Base-by-base conservation (phyloP, 1,140 invertebrate species). In the Magallana gigas region DNA sequence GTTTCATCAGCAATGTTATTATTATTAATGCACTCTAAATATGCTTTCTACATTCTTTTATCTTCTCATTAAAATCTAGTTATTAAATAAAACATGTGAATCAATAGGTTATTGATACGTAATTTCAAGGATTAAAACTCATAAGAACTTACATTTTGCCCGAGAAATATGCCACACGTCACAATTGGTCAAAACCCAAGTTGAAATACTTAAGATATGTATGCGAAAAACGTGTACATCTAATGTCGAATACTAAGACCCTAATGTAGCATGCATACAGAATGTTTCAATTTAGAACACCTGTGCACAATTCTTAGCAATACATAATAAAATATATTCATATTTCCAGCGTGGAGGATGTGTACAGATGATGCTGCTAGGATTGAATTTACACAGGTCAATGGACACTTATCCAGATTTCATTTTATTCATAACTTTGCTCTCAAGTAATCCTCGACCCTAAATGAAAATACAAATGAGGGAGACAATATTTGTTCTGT, bases 281-380 rank as follows among this genome's bases (percentile, higher is more conserved):
- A 76, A 76, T 76, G 68, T 23, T 76, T 76, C 68, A 76, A 76
- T 76, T 76, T 29, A 76, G 18, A 76, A 76, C 68, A 76, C 68
- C 68, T 76, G 68, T 76, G 68, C 68, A 76, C 68, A 76, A 76
- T 29, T 29, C 36, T 76, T 76, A 76, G 11, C 68, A 23, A 36
- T 36, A 76, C 18, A 76, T 29, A 29, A 76, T 29, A 36, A 76
- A 76, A 29, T 29, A 36, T 76, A 36, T 76, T 76, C 68, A 36
- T 36, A 76, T 76, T 76, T 29, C 23, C 68, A 29, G 9, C 23
- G 36, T 76, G 23, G 23, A 76, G 68, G 36, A 29, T 18, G 68
- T 76, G 36, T 76, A 23, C 68, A 76, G 12, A 76, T 76, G 68
- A 29, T 12, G 0, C 68, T 48, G 8, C 68, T 12, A 29, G 8